Base-by-base conservation (phyloP, 2,113 vertebrate species). In the Sakesphorus luctuosus region DNA sequence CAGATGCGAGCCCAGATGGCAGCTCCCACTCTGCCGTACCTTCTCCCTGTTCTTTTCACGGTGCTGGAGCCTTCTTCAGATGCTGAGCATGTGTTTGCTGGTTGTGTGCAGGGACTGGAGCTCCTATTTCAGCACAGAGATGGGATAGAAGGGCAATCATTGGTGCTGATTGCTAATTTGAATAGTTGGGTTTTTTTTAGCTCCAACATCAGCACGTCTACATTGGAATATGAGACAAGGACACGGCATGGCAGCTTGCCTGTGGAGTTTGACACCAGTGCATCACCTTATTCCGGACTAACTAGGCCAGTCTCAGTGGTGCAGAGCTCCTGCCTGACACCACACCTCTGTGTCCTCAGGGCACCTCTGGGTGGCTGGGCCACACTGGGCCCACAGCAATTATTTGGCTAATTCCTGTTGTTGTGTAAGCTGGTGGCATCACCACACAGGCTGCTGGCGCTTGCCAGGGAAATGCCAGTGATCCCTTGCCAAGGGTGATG, bases 1-100 rank as follows among this genome's bases (percentile, higher is more conserved):
- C 96, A 97, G 95, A 91, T 96, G 96, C 92, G 3, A 87, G 83
- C 89, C 96, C 96, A 96, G 96, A 96, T 97, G 96, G 96, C 94
- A 96, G 89, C 92, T 96, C 96, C 96, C 95, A 92, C 96, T 97
- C 92, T 38, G 63, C 93, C 36, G 86, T 96, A 96, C 96, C 93
- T 97, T 96, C 90, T 94, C 96, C 95, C 93, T 96, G 95, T 97
- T 95, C 96, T 97, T 96, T 97, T 97, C 90, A 87, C 24, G 83
- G 96, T 92, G 90, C 87, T 6, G 77, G 53, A 95, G 96, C 89
- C 87, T 82, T 85, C 96, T 29, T 43, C 33, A 11, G 96, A 82
- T 96, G 94, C 95, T 58, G 89, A 88, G 77, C 31, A 82, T 83
- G 95, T 93, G 82, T 92, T 96, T 75, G 56, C 40, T 89, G 95